These are phyloP conservation scores for Manis pentadactyla DNA, from an alignment of 2,797 vertebrate genomes.

Conservation along the genomic window DNA sequence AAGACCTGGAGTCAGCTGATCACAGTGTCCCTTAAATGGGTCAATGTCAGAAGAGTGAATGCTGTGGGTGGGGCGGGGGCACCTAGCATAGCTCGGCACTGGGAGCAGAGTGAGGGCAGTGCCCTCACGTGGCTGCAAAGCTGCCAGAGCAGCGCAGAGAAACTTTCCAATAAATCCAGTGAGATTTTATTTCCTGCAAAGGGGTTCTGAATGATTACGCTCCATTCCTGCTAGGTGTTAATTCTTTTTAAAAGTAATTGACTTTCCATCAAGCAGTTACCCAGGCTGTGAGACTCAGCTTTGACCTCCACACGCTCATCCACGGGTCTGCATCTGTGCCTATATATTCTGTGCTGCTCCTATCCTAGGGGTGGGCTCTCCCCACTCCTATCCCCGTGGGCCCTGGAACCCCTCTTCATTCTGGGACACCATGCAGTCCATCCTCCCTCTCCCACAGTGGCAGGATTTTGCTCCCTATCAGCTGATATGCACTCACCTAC, in stretches of 20 bases:
- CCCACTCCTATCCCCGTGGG: accelerated
- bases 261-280: background rate
- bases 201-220: background rate
- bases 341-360: background rate
- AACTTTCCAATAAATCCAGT: accelerated
- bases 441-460: accelerated
- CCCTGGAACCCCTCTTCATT: accelerated
- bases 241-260: background rate
- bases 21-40: background rate
- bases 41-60: background rate
- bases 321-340: background rate
- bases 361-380: background rate
- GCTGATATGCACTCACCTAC: background rate
- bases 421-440: background rate
- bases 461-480: background rate
- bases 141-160: no score
- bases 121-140: background rate
- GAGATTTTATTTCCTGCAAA: no score
- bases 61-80: background rate
- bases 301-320: accelerated
- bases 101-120: no score
- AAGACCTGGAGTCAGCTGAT: background rate
- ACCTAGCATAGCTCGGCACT: accelerated
- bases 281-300: background rate
- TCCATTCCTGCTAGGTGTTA: background rate